Conservation (phyloP, 2,888 invertebrate species). For the Athalia cordata region DNA sequence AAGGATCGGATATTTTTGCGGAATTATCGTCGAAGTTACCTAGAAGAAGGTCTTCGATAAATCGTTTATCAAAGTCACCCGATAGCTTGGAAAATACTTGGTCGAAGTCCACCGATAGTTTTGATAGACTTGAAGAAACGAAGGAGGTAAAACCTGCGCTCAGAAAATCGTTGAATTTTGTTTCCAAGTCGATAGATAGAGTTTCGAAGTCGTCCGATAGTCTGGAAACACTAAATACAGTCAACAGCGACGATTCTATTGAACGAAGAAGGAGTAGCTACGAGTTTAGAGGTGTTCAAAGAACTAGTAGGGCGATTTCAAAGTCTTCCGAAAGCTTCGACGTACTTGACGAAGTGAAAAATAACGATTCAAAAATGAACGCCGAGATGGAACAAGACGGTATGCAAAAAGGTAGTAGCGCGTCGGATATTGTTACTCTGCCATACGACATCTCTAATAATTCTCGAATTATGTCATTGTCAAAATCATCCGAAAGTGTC, state of each 20-base stretch:
- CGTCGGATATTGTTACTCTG: constrained; percentile 60
- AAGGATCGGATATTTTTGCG: constrained; percentile 65
- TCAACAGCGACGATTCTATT: constrained; percentile 60
- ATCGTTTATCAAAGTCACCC: constrained; percentile 65
- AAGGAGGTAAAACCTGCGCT: constrained; percentile 59
- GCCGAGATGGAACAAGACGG: constrained; percentile 64
- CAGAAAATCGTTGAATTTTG: constrained; percentile 54
- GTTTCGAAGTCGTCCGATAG: constrained; percentile 68
- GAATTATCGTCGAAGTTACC: constrained; percentile 62
- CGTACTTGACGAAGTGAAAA: constrained; percentile 21
- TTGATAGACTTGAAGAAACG: constrained; percentile 62
- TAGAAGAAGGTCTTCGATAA: constrained; percentile 62
- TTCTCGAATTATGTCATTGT: constrained; percentile 1
- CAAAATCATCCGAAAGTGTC: constrained; percentile 36
- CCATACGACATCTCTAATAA: constrained; percentile 9
- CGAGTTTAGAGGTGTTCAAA: constrained; percentile 54
- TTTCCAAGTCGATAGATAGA: constrained; percentile 60
- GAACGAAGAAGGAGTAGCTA: constrained; percentile 62
- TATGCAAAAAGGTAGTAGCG: constrained; percentile 64
- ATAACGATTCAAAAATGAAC: constrained; percentile 34
- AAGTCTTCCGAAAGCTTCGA: constrained; percentile 69
- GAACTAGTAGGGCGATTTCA: constrained; percentile 55
- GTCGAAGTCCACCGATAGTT: constrained; percentile 67
- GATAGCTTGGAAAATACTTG: constrained; percentile 66
- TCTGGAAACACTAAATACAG: constrained; percentile 62